phyloP scores from a whole-genome alignment of 2,888 invertebrate species.

The Oeneis ivallda region DNA sequence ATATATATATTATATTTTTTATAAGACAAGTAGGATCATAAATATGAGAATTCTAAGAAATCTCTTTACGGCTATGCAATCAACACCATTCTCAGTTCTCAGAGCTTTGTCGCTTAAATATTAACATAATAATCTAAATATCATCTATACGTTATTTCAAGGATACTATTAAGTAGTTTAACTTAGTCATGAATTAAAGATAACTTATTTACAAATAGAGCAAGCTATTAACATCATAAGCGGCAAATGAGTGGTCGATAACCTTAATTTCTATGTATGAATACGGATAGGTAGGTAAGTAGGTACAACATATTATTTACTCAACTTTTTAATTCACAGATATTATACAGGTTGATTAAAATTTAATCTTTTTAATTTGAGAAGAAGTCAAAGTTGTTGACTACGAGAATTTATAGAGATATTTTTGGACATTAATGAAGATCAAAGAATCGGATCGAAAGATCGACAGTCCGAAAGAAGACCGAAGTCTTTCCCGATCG shows the following conservation, averaged over 20 bases:
- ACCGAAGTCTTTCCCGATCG: too few relatives aligned
- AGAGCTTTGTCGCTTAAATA: background rate
- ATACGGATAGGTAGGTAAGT: constrained; percentile 1
- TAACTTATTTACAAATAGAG: background rate
- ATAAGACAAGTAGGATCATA: background rate
- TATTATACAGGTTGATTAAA: constrained; percentile 5
- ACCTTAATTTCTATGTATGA: constrained; percentile 12
- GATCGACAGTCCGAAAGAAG: too few relatives aligned
- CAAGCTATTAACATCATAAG: background rate
- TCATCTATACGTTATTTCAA: background rate
- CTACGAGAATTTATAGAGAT: too few relatives aligned
- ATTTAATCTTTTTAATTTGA: background rate
- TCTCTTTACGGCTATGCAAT: background rate
- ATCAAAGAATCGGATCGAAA: too few relatives aligned
- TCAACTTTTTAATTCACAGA: constrained; percentile 49
- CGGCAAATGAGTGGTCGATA: constrained; percentile 4
- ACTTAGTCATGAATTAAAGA: constrained; percentile 11
- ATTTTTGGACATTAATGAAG: too few relatives aligned
- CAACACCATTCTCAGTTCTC: constrained; percentile 2
- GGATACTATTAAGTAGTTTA: too few relatives aligned
- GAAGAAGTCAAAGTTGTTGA: background rate
- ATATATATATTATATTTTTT: background rate
- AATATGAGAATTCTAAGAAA: background rate
- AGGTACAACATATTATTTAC: constrained; percentile 45
- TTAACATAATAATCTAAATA: constrained; percentile 5